Conservation (phyloP, 2,113 vertebrate genomes). For the Ascaphus truei region DNA sequence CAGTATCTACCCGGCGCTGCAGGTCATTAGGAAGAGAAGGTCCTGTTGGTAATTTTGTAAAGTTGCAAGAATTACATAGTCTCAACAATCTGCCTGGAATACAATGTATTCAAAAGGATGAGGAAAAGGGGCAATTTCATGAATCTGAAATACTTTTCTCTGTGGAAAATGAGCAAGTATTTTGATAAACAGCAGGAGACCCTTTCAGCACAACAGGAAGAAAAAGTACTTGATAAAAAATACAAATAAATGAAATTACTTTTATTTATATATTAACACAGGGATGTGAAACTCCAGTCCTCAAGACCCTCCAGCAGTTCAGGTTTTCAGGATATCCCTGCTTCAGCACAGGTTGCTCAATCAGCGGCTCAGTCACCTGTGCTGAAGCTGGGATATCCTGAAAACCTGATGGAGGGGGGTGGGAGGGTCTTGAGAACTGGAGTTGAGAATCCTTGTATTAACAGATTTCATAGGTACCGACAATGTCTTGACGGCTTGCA, state of each 20-base stretch:
- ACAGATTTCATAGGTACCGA: not conserved
- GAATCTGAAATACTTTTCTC: not conserved
- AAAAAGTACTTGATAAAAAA: too few relatives aligned
- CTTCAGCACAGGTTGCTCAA: too few relatives aligned
- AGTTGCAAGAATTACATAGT: conserved; percentile 13
- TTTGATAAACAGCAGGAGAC: conserved; percentile 8
- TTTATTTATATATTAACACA: conserved; percentile 15
- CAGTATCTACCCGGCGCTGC: conserved; percentile 9
- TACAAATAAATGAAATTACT: not conserved
- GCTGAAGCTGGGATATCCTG: too few relatives aligned
- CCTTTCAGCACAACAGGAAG: not conserved
- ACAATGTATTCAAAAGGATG: not conserved
- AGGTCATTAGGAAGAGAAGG: conserved; percentile 10
- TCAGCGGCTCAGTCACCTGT: too few relatives aligned
- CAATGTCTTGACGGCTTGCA: not conserved
- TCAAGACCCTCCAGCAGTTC: too few relatives aligned
- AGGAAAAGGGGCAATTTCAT: not conserved
- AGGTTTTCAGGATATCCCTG: too few relatives aligned
- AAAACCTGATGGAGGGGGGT: too few relatives aligned
- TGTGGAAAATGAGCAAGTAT: not conserved
- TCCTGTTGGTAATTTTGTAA: conserved; percentile 20
- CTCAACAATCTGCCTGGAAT: not conserved
- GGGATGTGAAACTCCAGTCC: too few relatives aligned
- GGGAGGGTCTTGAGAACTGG: too few relatives aligned
- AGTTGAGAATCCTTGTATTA: too few relatives aligned